Evolutionary conservation across 1,140 invertebrate species (phyloP).

Genomic region (Orchestia grillus): DNA sequence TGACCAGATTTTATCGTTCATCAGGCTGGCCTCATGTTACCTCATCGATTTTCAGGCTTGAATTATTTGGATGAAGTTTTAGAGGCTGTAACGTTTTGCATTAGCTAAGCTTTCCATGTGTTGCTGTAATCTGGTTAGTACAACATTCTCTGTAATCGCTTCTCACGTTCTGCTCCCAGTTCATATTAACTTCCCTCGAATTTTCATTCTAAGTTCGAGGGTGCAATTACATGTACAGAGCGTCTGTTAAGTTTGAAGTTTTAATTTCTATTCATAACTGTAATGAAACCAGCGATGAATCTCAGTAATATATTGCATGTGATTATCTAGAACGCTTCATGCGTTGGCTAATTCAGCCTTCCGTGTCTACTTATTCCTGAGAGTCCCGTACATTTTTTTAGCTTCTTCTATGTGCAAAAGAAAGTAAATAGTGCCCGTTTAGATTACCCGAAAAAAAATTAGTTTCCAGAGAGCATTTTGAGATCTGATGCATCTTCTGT

Average conservation of each 20-base stretch:
- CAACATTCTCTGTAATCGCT: not conserved
- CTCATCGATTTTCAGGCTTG: not conserved
- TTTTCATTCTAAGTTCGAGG: not conserved
- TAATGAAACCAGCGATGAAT: conserved; percentile 15
- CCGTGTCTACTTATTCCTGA: not conserved
- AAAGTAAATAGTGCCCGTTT: not conserved
- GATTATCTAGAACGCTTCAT: not conserved
- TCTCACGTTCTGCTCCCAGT: not conserved
- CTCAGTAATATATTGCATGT: conserved; percentile 51
- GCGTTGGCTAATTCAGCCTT: not conserved
- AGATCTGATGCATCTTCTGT: not conserved
- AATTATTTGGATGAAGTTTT: not conserved
- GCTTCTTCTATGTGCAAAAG: not conserved
- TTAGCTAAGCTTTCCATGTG: not conserved
- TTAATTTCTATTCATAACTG: conserved; percentile 14
- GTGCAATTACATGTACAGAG: conserved; percentile 39
- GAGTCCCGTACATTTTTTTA: not conserved
- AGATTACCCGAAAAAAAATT: not conserved
- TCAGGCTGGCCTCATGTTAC: not conserved
- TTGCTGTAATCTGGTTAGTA: not conserved
- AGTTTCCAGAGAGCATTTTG: not conserved
- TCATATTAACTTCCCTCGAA: not conserved
- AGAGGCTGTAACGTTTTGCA: not conserved
- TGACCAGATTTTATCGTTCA: not conserved
- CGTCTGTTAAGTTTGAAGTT: conserved; percentile 44